These are phyloP conservation scores for Xestia rhomboidea DNA, from an alignment of 2,888 invertebrate genomes.

Conservation along the genomic window DNA sequence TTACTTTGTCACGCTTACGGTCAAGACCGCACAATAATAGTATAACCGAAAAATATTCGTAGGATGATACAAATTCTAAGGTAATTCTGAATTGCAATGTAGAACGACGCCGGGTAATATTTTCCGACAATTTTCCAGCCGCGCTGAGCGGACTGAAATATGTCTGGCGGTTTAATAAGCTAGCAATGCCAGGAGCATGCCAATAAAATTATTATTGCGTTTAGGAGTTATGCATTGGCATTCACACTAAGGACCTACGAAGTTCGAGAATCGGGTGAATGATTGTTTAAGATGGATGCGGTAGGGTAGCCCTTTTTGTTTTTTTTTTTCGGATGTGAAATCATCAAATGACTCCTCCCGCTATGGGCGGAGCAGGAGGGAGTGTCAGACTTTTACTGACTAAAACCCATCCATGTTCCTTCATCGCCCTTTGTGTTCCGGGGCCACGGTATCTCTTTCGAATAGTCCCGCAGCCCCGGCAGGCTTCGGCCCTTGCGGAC, in stretches of 20 bases:
- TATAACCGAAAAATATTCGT: not conserved
- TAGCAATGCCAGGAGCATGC: slow-evolving; percentile 28
- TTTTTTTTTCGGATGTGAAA: too few relatives aligned
- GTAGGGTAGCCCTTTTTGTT: too few relatives aligned
- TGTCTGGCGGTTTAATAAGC: slow-evolving; percentile 47
- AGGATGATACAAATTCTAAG: not conserved
- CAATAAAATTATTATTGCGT: slow-evolving; percentile 48
- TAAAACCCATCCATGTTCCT: too few relatives aligned
- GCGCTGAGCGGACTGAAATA: slow-evolving; percentile 13
- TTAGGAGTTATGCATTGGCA: slow-evolving; percentile 17
- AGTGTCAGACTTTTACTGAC: too few relatives aligned
- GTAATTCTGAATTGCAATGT: not conserved
- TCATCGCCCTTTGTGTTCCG: too few relatives aligned
- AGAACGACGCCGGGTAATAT: not conserved
- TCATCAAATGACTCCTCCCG: too few relatives aligned
- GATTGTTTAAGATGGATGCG: not conserved
- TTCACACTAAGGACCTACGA: not conserved
- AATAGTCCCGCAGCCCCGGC: too few relatives aligned
- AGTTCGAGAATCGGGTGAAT: not conserved
- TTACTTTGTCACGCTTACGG: not conserved
- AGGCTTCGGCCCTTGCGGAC: too few relatives aligned
- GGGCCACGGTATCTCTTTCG: too few relatives aligned
- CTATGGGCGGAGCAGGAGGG: too few relatives aligned
- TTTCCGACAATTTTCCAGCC: slow-evolving; percentile 1
- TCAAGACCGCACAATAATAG: not conserved